A percentile compares a stretch with the other conserved stretches of the same genome.
These are phyloP conservation scores for Sciaenops ocellatus DNA, from an alignment of 2,797 vertebrate species.

Conservation along the genomic window DNA sequence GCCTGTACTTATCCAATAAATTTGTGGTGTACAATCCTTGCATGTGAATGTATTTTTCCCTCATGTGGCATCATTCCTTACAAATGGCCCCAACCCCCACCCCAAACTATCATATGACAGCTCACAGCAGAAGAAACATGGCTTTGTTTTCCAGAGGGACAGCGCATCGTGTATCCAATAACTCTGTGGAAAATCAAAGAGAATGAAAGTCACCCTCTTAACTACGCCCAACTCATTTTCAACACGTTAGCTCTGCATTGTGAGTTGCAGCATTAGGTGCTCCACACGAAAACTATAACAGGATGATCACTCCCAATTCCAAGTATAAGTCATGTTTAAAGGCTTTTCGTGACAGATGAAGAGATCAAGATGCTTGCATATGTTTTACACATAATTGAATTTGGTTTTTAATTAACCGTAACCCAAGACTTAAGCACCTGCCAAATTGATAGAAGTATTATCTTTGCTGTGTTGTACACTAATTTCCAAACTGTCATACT, in stretches of 20 bases:
- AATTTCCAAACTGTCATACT: background rate
- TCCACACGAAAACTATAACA: background rate
- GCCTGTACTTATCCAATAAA: constrained; percentile 73
- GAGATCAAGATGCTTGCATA: background rate
- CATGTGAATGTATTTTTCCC: constrained; percentile 66
- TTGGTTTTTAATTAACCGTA: background rate
- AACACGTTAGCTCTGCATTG: constrained; percentile 6
- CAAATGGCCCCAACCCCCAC: constrained; percentile 57
- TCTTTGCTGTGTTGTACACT: background rate
- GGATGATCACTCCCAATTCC: background rate
- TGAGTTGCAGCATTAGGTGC: background rate
- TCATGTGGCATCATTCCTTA: constrained; percentile 64
- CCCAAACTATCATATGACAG: constrained; percentile 73
- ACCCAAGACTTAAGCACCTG: background rate
- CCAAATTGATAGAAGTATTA: background rate
- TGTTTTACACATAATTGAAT: background rate
- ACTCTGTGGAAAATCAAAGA: constrained; percentile 58
- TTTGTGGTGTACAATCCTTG: constrained; percentile 51
- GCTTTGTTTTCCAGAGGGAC: constrained; percentile 69
- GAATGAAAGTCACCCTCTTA: constrained; percentile 13
- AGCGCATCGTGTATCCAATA: constrained; percentile 53
- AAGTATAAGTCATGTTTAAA: background rate
- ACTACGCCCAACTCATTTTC: constrained; percentile 7
- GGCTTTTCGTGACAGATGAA: background rate
- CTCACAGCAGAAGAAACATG: constrained; percentile 63